Evolutionary conservation across 1,140 invertebrate genomes (phyloP).

Genomic region (Phymorhynchus buccinoides): DNA sequence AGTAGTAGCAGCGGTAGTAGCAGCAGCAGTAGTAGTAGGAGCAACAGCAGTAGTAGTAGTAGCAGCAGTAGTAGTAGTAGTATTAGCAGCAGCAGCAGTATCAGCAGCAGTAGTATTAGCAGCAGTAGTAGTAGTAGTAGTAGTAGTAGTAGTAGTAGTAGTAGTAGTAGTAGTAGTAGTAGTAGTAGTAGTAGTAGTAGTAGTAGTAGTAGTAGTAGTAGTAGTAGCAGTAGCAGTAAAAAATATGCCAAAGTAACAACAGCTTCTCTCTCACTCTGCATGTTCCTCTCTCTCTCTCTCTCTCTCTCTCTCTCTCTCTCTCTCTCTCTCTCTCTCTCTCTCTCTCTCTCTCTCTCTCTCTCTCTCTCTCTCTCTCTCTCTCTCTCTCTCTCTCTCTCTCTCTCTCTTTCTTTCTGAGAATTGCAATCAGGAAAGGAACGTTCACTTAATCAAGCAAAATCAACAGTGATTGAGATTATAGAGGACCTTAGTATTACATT

Average conservation of each 20-base stretch:
- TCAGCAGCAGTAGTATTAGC: background rate
- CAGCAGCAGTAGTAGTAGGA: background rate
- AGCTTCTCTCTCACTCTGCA: background rate
- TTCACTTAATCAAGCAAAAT: too few relatives aligned
- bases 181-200: background rate
- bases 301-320: background rate
- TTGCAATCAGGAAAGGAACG: too few relatives aligned
- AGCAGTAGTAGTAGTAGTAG: background rate
- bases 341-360: background rate
- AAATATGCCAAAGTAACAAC: background rate
- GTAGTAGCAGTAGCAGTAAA: background rate
- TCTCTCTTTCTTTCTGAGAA: background rate
- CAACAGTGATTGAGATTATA: too few relatives aligned
- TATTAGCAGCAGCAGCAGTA: background rate
- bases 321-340: background rate
- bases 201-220: background rate
- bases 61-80: background rate
- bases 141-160: background rate
- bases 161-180: background rate
- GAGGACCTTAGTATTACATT: too few relatives aligned
- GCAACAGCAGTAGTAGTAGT: background rate
- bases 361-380: background rate
- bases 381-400: background rate
- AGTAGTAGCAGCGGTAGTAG: background rate
- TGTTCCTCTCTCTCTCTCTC: too few relatives aligned